phyloP scores from a whole-genome alignment of 2,888 invertebrate genomes.

The Stomorhina lunata region DNA sequence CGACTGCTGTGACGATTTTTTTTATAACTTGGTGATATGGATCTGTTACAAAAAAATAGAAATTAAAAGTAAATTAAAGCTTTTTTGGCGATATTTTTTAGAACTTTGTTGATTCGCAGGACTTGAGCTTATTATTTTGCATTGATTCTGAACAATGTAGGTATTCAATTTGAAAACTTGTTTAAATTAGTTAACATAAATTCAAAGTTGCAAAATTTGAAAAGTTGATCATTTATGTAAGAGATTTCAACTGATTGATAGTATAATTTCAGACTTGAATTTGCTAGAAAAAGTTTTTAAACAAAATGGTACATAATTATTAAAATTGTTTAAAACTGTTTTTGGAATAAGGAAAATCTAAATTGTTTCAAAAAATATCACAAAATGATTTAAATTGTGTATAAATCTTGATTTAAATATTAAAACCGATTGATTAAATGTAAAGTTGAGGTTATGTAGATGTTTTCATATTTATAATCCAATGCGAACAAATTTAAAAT shows the following conservation, averaged over 20 bases:
- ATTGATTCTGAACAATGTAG: too few relatives aligned
- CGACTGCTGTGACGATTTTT: constrained; percentile 50
- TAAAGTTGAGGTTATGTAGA: constrained; percentile 11
- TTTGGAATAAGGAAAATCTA: too few relatives aligned
- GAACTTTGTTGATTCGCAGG: too few relatives aligned
- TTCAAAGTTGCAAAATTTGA: neutral
- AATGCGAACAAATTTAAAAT: too few relatives aligned
- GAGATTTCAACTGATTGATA: neutral
- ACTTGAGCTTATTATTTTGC: too few relatives aligned
- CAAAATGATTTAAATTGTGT: too few relatives aligned
- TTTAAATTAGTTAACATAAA: neutral
- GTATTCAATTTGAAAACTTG: neutral
- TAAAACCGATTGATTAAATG: too few relatives aligned
- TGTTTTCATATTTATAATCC: neutral
- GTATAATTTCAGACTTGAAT: constrained; percentile 15
- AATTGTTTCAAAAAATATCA: too few relatives aligned
- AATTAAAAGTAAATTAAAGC: neutral
- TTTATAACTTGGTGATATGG: constrained; percentile 61
- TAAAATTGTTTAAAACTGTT: too few relatives aligned
- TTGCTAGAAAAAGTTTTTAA: constrained; percentile 37
- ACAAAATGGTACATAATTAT: too few relatives aligned
- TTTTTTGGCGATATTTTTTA: too few relatives aligned
- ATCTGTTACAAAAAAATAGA: constrained; percentile 56
- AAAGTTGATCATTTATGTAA: neutral
- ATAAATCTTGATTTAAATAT: too few relatives aligned